phyloP scores from a whole-genome alignment of 2,888 invertebrate species.

The Notodonta ziczac region DNA sequence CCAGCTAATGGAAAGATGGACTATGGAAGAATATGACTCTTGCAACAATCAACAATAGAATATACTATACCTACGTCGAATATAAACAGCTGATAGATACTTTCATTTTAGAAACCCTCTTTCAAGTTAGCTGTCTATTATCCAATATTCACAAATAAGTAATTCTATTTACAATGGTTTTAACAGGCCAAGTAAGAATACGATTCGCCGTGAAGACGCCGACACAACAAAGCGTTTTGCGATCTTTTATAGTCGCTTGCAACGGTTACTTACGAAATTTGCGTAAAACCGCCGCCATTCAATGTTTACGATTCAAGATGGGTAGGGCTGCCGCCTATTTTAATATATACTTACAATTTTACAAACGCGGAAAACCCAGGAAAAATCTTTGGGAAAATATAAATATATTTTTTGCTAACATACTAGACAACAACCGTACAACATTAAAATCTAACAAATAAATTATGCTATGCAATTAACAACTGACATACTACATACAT shows the following conservation, averaged over 20 bases:
- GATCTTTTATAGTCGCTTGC: slow-evolving; percentile 49
- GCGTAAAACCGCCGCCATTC: slow-evolving; percentile 50
- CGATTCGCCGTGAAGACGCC: slow-evolving; percentile 43
- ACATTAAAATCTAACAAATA: too few species aligned
- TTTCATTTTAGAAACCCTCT: not conserved
- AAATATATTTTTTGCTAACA: too few species aligned
- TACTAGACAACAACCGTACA: too few species aligned
- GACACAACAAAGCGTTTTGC: slow-evolving; percentile 44
- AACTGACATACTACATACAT: not conserved
- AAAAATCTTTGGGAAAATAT: too few species aligned
- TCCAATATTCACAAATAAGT: slow-evolving; percentile 3
- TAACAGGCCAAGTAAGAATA: slow-evolving; percentile 37
- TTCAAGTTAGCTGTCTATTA: not conserved
- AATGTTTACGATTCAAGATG: slow-evolving; percentile 33
- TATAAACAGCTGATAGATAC: not conserved
- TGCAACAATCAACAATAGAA: too few species aligned
- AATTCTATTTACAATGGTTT: slow-evolving; percentile 18
- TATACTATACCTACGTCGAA: not conserved
- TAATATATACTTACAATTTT: not conserved
- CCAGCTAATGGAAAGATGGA: too few species aligned
- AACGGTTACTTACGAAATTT: slow-evolving; percentile 52
- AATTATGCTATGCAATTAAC: too few species aligned
- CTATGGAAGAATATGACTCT: too few species aligned
- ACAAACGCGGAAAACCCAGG: too few species aligned
- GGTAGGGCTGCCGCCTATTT: slow-evolving; percentile 7